Evolutionary conservation across 1,140 invertebrate species (phyloP).

Genomic region (Potamilus streckersoni): DNA sequence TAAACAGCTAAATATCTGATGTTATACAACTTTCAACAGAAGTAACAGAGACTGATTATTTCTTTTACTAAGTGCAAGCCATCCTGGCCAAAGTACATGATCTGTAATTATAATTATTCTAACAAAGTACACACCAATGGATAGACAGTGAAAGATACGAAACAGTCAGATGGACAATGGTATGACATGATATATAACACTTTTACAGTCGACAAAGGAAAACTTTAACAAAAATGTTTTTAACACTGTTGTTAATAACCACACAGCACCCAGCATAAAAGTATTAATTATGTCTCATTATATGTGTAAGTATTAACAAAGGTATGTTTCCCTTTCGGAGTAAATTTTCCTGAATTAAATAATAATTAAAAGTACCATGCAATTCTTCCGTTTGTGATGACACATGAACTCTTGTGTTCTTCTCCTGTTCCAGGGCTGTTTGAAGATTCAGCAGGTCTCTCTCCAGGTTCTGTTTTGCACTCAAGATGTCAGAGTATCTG

Average conservation of each 20-base stretch:
- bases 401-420: slow-evolving; percentile 79
- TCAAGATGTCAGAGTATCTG: slow-evolving; percentile 54
- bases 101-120: too few species aligned
- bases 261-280: too few species aligned
- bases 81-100: too few species aligned
- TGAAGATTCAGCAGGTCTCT: slow-evolving; percentile 85
- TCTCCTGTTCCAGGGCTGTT: slow-evolving; percentile 84
- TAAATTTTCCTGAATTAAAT: not conserved
- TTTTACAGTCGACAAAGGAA: too few species aligned
- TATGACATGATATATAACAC: too few species aligned
- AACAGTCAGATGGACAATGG: too few species aligned
- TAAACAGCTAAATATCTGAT: not conserved
- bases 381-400: slow-evolving; percentile 81
- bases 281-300: not conserved
- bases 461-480: slow-evolving; percentile 69
- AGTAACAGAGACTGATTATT: not conserved
- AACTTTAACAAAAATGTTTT: not conserved
- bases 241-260: not conserved
- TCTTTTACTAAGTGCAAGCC: too few species aligned
- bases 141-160: too few species aligned
- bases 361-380: slow-evolving; percentile 73
- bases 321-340: too few species aligned
- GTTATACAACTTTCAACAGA: not conserved
- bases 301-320: slow-evolving; percentile 1
- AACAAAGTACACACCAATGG: too few species aligned